These are phyloP conservation scores for Irena cyanogastra DNA, from an alignment of 2,113 vertebrate species.

Conservation along the genomic window DNA sequence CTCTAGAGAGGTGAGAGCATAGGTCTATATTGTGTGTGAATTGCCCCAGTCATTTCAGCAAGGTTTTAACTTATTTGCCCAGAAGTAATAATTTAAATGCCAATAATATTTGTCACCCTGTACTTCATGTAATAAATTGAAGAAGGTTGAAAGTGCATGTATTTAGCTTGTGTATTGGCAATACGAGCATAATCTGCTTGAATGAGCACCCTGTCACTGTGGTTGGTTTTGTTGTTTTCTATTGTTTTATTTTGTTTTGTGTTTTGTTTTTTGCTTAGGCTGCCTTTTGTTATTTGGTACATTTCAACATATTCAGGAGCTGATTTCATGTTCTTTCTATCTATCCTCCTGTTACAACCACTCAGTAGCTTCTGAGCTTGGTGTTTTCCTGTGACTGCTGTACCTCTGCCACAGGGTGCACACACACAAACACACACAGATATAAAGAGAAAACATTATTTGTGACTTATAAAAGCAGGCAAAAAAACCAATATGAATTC, in stretches of 20 bases:
- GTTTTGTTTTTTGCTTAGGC: not conserved
- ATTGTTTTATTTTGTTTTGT: not conserved
- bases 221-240: not conserved
- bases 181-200: not conserved
- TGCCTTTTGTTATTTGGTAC: not conserved
- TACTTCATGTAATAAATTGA: not conserved
- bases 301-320: not conserved
- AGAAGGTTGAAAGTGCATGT: not conserved
- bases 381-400: not conserved
- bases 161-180: not conserved
- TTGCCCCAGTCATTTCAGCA: not conserved
- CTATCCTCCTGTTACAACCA: not conserved
- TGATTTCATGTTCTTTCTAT: not conserved
- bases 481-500: not conserved
- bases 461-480: not conserved
- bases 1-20: not conserved
- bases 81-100: not conserved
- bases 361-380: not conserved
- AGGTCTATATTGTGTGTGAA: not conserved
- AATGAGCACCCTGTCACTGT: not conserved
- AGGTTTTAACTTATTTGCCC: not conserved
- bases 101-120: not conserved
- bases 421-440: not conserved
- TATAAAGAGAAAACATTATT: not conserved
- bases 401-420: not conserved